Conservation (phyloP, 2,797 vertebrate species). For the Micrastur ruficollis region DNA sequence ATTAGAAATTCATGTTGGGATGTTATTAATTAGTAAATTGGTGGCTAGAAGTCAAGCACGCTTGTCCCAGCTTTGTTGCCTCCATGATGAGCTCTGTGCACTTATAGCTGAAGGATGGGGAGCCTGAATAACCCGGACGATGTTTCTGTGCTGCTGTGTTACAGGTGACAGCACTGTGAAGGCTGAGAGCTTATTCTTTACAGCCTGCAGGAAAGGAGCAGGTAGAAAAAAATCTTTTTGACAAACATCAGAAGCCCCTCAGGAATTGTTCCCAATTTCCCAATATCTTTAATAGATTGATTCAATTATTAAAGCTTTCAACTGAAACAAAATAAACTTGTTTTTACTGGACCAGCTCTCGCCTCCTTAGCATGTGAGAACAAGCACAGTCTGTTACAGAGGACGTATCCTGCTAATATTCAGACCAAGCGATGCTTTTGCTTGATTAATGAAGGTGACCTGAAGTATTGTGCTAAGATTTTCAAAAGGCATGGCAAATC, state of each 20-base stretch:
- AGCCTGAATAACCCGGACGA: neutral
- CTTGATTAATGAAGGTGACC: neutral
- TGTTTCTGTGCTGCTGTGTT: neutral
- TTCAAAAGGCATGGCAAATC: neutral
- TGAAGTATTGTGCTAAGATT: neutral
- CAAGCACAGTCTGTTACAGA: neutral
- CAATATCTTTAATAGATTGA: too few species aligned
- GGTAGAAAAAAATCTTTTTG: too few species aligned
- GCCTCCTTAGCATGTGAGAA: neutral
- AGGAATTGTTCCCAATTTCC: too few species aligned
- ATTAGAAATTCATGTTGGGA: neutral
- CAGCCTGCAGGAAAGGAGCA: too few species aligned
- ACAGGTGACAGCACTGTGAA: neutral
- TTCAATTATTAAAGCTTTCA: neutral
- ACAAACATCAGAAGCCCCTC: too few species aligned
- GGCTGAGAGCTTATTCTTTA: neutral
- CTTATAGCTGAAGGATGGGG: neutral
- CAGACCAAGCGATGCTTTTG: neutral
- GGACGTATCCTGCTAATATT: neutral
- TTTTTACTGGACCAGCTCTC: neutral
- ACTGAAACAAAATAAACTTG: too few species aligned
- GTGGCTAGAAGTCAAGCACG: neutral
- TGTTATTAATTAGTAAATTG: neutral
- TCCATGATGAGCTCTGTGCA: neutral
- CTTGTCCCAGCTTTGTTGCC: neutral